Evolutionary conservation across 2,797 vertebrate genomes (phyloP).

Genomic region (Ficedula albicollis): DNA sequence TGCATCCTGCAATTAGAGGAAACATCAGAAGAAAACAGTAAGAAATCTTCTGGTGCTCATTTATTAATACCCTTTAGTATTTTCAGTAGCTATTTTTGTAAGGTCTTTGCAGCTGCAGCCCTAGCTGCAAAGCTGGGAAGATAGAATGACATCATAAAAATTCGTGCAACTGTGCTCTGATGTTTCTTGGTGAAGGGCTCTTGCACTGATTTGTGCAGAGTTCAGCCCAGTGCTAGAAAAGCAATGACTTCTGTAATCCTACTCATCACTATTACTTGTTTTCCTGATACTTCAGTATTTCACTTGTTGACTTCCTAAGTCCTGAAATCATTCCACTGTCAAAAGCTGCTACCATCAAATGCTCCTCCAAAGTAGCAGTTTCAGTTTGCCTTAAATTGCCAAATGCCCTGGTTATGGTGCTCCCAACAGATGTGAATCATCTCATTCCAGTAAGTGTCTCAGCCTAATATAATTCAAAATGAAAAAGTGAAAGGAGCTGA

Average conservation of each 20-base stretch:
- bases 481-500: not conserved
- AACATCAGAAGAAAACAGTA: not conserved
- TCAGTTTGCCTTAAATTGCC: not conserved
- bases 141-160: not conserved
- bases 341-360: not conserved
- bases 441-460: not conserved
- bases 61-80: not conserved
- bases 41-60: not conserved
- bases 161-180: rapidly evolving
- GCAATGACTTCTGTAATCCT: not conserved
- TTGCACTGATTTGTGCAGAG: not conserved
- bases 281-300: not conserved
- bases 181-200: not conserved
- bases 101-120: not conserved
- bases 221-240: not conserved
- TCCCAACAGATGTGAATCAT: not conserved
- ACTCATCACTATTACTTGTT: not conserved
- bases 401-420: not conserved
- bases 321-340: not conserved
- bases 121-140: not conserved
- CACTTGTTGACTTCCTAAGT: not conserved
- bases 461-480: not conserved
- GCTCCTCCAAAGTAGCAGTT: not conserved
- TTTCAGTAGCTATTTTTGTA: not conserved
- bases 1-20: not conserved